Percentiles rank a stretch among this genome's conserved stretches.
These are phyloP conservation scores for Bathynomus jamesi DNA, from an alignment of 1,140 invertebrate species.

Conservation along the genomic window DNA sequence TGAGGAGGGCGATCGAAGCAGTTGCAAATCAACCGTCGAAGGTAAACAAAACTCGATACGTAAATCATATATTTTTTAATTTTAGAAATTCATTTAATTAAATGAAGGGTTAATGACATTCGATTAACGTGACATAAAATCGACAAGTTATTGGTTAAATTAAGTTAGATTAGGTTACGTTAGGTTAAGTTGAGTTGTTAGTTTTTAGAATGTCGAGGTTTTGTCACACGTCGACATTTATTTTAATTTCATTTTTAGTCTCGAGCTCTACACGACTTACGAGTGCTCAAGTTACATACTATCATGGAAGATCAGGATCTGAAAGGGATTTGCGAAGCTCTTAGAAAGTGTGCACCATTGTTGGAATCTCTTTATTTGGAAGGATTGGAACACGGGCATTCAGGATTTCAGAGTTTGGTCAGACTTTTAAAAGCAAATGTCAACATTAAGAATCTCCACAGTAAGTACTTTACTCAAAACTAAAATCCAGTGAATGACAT, in stretches of 20 bases:
- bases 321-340: constrained; percentile 15
- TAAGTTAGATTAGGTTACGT: too few species aligned
- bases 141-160: too few species aligned
- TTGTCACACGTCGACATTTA: too few species aligned
- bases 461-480: too few species aligned
- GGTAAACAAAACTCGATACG: constrained; percentile 17
- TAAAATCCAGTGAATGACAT: too few species aligned
- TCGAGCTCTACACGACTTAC: neutral
- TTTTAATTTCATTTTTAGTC: too few species aligned
- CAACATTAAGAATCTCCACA: constrained; percentile 13
- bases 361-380: constrained; percentile 24
- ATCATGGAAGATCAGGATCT: constrained; percentile 21
- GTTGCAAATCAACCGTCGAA: constrained; percentile 17
- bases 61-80: too few species aligned
- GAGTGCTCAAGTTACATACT: constrained; percentile 22
- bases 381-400: constrained; percentile 15
- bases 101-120: too few species aligned
- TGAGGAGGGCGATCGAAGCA: constrained; percentile 15
- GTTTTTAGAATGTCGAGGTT: too few species aligned
- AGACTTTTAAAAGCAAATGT: constrained; percentile 24
- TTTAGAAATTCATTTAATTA: too few species aligned
- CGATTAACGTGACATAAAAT: too few species aligned
- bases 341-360: constrained; percentile 13
- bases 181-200: too few species aligned
- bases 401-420: constrained; percentile 22